A percentile compares a stretch with the other conserved stretches of the same genome.
These are phyloP conservation scores for Nyleta sp. DNA, from an alignment of 2,888 invertebrate species.

Conservation along the genomic window DNA sequence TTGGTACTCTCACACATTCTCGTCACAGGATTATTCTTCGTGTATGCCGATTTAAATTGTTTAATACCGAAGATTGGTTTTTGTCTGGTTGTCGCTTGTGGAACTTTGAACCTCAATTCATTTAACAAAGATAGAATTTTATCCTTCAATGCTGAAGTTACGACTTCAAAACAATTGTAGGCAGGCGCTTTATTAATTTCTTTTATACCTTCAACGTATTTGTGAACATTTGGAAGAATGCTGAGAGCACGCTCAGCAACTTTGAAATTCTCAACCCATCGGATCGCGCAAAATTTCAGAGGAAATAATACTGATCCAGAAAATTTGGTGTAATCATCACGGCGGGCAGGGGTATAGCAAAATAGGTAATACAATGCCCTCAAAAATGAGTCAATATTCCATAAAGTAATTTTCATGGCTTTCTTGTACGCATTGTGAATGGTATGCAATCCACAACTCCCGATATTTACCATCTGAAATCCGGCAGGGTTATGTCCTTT, in stretches of 20 bases:
- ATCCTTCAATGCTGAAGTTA: slow-evolving; percentile 44
- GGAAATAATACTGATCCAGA: slow-evolving; percentile 66
- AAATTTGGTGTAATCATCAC: slow-evolving; percentile 68
- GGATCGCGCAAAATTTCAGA: slow-evolving; percentile 42
- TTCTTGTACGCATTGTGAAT: slow-evolving; percentile 71
- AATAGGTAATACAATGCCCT: slow-evolving; percentile 70
- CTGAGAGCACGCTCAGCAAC: slow-evolving; percentile 61
- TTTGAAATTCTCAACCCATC: slow-evolving; percentile 69
- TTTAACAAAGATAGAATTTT: no score
- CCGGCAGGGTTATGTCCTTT: not conserved
- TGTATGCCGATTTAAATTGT: no score
- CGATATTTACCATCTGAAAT: not conserved
- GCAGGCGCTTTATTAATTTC: slow-evolving; percentile 23
- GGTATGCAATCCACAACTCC: slow-evolving; percentile 71
- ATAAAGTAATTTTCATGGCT: slow-evolving; percentile 64
- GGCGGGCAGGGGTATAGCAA: slow-evolving; percentile 70
- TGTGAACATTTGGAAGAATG: slow-evolving; percentile 57
- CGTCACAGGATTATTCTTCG: no score
- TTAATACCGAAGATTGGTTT: no score
- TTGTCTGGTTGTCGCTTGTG: no score
- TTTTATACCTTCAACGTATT: slow-evolving; percentile 58
- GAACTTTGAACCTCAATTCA: no score
- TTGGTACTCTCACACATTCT: no score
- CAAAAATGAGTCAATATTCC: slow-evolving; percentile 68
- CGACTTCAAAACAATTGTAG: slow-evolving; percentile 52